A percentile compares a stretch with the other conserved stretches of the same genome.
phyloP scores from a whole-genome alignment of 1,140 invertebrate species.

The Zaprionus ornatus region DNA sequence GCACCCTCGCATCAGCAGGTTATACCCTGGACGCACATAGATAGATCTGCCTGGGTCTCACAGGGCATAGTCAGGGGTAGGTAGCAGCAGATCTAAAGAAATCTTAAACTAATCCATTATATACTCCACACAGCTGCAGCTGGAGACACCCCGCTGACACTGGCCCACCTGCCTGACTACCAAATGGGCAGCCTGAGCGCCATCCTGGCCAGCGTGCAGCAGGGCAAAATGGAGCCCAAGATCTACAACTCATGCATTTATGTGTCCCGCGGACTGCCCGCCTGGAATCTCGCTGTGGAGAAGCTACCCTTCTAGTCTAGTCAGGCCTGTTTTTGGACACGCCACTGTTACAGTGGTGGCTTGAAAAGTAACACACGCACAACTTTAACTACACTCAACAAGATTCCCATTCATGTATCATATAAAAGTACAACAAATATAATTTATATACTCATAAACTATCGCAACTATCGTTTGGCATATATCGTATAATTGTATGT shows the following conservation, averaged over 20 bases:
- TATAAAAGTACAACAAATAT: background rate
- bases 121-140: slow-evolving; percentile 15
- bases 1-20: slow-evolving; percentile 47
- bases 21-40: slow-evolving; percentile 70
- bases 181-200: slow-evolving; percentile 67
- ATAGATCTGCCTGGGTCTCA: slow-evolving; percentile 59
- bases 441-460: background rate
- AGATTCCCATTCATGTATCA: background rate
- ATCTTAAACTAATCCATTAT: background rate
- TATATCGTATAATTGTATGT: background rate
- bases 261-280: slow-evolving; percentile 73
- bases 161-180: slow-evolving; percentile 41
- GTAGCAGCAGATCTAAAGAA: too few species aligned
- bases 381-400: background rate
- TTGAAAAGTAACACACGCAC: background rate
- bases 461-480: background rate
- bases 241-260: slow-evolving; percentile 73
- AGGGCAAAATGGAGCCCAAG: slow-evolving; percentile 55
- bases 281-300: slow-evolving; percentile 72
- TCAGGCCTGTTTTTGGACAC: background rate
- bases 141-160: background rate
- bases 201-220: slow-evolving; percentile 62
- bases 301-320: slow-evolving; percentile 47
- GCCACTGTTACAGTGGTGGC: background rate
- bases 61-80: slow-evolving; percentile 66